Conservation (phyloP, 2,888 invertebrate genomes). For the Pediacus dermestoides region DNA sequence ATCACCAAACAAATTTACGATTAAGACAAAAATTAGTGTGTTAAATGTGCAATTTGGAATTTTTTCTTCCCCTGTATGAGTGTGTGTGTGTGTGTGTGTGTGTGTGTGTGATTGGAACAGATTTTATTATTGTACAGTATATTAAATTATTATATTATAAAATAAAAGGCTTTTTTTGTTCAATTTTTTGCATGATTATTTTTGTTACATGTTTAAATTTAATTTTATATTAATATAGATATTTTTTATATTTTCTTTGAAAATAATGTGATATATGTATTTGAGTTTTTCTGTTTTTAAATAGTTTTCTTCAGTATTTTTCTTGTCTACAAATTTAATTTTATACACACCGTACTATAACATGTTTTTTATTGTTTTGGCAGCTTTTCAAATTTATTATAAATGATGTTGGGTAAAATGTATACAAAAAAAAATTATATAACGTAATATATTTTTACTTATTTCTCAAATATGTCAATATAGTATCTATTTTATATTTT, state of each 20-base stretch:
- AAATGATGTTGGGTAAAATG: conserved; percentile 8
- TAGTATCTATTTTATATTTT: conserved; percentile 17
- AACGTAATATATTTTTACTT: conserved; percentile 21
- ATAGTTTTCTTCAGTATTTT: no score
- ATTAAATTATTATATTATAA: conserved; percentile 23
- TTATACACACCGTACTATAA: conserved; percentile 11
- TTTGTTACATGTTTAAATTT: conserved; percentile 34
- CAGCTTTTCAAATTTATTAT: conserved; percentile 27
- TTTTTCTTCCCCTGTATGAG: conserved; percentile 17
- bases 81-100: conserved; percentile 12
- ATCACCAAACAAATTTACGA: conserved; percentile 30
- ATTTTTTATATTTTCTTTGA: conserved; percentile 36
- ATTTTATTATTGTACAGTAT: conserved; percentile 18
- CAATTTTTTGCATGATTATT: conserved; percentile 29
- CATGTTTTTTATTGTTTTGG: conserved; percentile 19
- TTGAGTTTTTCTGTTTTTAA: conserved; percentile 4
- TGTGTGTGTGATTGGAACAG: conserved; percentile 10
- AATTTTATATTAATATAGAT: conserved; percentile 36
- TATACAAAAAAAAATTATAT: conserved; percentile 23
- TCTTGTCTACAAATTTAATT: no score
- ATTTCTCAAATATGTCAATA: conserved; percentile 19
- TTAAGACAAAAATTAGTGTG: conserved; percentile 20
- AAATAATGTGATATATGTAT: conserved; percentile 33
- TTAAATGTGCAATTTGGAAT: conserved; percentile 31
- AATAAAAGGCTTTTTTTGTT: conserved; percentile 19